phyloP scores from a whole-genome alignment of 1,140 invertebrate species.

The Lutraria rhynchaena region DNA sequence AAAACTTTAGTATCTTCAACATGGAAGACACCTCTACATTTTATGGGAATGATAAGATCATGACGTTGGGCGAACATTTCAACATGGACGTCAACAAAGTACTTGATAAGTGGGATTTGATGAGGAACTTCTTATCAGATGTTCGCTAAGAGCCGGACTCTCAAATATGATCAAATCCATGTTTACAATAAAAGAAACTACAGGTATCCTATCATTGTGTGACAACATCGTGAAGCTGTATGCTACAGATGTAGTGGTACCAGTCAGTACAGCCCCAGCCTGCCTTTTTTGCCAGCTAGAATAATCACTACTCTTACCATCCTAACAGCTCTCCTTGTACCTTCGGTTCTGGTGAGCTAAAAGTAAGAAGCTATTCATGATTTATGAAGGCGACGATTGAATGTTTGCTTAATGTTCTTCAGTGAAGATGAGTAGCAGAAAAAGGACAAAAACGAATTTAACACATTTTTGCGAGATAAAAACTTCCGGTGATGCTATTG shows the following conservation, averaged over 20 bases:
- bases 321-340: too few relatives aligned
- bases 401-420: too few relatives aligned
- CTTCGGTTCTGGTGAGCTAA: too few relatives aligned
- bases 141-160: neutral
- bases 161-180: neutral
- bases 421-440: too few relatives aligned
- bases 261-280: constrained; percentile 30
- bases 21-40: constrained; percentile 3
- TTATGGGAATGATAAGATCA: constrained; percentile 16
- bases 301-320: too few relatives aligned
- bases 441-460: too few relatives aligned
- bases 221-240: neutral
- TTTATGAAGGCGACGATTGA: too few relatives aligned
- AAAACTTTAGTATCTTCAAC: constrained; percentile 8
- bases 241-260: constrained; percentile 3
- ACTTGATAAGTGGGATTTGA: neutral
- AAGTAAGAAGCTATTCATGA: too few relatives aligned
- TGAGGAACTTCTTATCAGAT: neutral
- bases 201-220: neutral
- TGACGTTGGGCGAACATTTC: constrained; percentile 16
- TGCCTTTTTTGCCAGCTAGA: too few relatives aligned
- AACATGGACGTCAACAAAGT: neutral
- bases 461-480: too few relatives aligned
- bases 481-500: too few relatives aligned
- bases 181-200: neutral